Conservation (phyloP, 2,888 invertebrate species). For the Macrophya alboannulata region DNA sequence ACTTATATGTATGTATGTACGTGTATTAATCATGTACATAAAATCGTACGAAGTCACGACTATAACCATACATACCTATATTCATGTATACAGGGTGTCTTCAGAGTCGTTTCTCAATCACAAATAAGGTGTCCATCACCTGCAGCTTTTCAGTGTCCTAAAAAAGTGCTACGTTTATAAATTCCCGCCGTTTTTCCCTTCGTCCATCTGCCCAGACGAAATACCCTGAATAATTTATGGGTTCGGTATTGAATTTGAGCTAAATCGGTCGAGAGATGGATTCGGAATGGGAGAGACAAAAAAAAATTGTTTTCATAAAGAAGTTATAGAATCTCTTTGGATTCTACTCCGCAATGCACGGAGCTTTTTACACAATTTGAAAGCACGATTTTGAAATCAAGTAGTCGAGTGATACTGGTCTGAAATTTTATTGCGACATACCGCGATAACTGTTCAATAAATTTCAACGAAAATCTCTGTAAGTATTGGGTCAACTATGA, state of each 20-base stretch:
- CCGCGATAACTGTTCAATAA: too few relatives aligned
- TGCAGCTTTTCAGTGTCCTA: not conserved
- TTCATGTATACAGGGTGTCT: constrained; percentile 21
- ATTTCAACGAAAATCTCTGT: too few relatives aligned
- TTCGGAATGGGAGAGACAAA: too few relatives aligned
- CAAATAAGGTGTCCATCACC: not conserved
- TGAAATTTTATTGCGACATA: not conserved
- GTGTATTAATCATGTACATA: constrained; percentile 3
- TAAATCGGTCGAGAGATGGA: too few relatives aligned
- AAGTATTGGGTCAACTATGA: too few relatives aligned
- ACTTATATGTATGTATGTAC: not conserved
- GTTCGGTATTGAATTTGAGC: not conserved
- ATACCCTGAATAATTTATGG: not conserved
- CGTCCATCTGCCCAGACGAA: not conserved
- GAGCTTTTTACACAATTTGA: not conserved
- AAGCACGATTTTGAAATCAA: not conserved
- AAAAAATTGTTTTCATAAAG: too few relatives aligned
- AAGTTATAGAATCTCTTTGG: too few relatives aligned
- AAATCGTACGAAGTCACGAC: constrained; percentile 21
- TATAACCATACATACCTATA: not conserved
- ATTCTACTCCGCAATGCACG: not conserved
- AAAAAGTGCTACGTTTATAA: not conserved
- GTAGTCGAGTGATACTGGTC: not conserved
- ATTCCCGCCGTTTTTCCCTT: not conserved
- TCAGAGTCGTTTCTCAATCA: constrained; percentile 5